A percentile compares a stretch with the other conserved stretches of the same genome.
phyloP scores from a whole-genome alignment of 2,113 vertebrate genomes.

The Pangasianodon gigas region DNA sequence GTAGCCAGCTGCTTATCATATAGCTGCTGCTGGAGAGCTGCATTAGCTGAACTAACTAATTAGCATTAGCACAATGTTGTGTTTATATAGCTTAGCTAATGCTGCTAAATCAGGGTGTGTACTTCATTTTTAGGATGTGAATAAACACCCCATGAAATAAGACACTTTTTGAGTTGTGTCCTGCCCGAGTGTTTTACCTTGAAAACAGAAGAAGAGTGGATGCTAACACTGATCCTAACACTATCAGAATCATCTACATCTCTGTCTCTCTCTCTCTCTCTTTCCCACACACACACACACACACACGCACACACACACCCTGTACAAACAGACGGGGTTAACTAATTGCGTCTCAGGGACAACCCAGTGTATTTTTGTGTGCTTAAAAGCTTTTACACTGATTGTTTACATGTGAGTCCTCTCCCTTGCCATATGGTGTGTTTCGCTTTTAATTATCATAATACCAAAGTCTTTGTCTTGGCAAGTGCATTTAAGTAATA shows the following conservation, averaged over 20 bases:
- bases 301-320: constrained; percentile 39
- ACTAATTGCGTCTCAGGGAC: constrained; percentile 66
- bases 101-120: neutral
- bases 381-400: constrained; percentile 71
- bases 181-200: neutral
- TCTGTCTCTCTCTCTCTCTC: neutral
- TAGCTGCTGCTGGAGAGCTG: neutral
- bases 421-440: constrained; percentile 72
- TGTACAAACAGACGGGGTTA: constrained; percentile 49
- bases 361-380: constrained; percentile 58
- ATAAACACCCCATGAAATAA: neutral
- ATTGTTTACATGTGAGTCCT: constrained; percentile 74
- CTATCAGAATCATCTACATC: neutral
- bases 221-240: neutral
- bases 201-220: neutral
- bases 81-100: neutral
- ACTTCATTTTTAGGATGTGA: neutral
- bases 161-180: too few relatives aligned
- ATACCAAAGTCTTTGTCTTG: constrained; percentile 76
- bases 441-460: constrained; percentile 79
- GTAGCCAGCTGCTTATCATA: neutral
- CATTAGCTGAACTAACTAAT: neutral
- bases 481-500: constrained; percentile 77
- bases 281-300: neutral
- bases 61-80: neutral